Conservation (phyloP, 1,140 invertebrate species). For the Cherax destructor region DNA sequence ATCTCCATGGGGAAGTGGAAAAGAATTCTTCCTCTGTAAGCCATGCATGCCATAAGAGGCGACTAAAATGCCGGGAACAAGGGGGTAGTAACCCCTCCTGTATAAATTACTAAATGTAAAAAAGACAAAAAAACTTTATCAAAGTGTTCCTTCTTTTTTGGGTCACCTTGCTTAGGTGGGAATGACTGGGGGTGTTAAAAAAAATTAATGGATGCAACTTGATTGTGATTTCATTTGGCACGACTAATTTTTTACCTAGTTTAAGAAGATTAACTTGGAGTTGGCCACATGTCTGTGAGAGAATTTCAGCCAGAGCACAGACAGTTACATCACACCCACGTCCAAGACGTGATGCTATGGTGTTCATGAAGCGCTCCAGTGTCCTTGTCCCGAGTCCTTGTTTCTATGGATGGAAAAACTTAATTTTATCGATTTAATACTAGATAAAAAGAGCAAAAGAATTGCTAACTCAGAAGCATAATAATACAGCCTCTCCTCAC, state of each 20-base stretch:
- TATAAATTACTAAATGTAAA: neutral
- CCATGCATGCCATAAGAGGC: too few relatives aligned
- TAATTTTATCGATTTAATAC: neutral
- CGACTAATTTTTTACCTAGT: slow-evolving; percentile 32
- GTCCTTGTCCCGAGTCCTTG: slow-evolving; percentile 58
- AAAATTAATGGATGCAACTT: neutral
- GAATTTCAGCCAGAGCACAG: slow-evolving; percentile 59
- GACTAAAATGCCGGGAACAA: too few relatives aligned
- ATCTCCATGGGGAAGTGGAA: neutral
- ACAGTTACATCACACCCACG: slow-evolving; percentile 64
- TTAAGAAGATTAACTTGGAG: slow-evolving; percentile 51
- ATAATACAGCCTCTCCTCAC: neutral
- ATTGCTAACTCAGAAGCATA: neutral
- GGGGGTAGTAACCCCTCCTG: too few relatives aligned
- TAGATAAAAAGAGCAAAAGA: neutral
- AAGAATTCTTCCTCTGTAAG: too few relatives aligned
- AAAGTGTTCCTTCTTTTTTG: too few relatives aligned
- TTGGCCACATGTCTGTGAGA: slow-evolving; percentile 50
- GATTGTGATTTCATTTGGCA: too few relatives aligned
- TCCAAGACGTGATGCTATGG: slow-evolving; percentile 52
- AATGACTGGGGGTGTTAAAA: neutral
- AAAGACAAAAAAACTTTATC: neutral
- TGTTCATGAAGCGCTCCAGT: slow-evolving; percentile 42
- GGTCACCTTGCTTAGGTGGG: too few relatives aligned
- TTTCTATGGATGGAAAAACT: slow-evolving; percentile 24